phyloP scores from a whole-genome alignment of 23 tunicate genomes.

The Styela clava region DNA sequence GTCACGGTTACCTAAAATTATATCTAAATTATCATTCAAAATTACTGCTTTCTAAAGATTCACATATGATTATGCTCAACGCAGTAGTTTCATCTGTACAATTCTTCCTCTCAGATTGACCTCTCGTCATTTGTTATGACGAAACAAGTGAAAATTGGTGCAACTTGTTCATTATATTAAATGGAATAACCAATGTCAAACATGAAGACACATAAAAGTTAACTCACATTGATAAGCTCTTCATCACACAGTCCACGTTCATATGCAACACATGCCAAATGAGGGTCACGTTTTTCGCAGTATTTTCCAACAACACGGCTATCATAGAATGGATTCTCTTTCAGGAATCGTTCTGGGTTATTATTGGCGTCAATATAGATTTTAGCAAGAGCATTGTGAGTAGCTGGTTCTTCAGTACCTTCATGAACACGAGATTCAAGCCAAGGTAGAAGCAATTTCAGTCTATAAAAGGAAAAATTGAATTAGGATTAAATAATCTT shows the following conservation, averaged over 20 bases:
- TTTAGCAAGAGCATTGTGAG: conserved; percentile 99
- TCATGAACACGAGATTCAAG: conserved; percentile 93
- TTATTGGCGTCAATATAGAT: conserved; percentile 99
- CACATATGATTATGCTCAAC: no score
- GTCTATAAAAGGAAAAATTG: conserved; percentile 15
- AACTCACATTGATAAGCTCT: conserved; percentile 81
- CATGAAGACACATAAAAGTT: no score
- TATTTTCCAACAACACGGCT: conserved; percentile 93
- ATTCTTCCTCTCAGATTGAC: no score
- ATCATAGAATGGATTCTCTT: conserved; percentile 97
- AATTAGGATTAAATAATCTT: not conserved
- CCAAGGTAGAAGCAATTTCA: conserved; percentile 98
- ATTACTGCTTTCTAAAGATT: no score
- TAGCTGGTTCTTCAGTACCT: conserved; percentile 96
- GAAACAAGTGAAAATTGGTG: no score
- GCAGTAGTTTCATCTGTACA: no score
- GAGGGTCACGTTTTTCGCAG: conserved; percentile 99
- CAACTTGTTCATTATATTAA: no score
- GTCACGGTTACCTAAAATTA: no score
- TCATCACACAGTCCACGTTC: conserved; percentile 98
- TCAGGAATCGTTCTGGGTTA: conserved; percentile 95
- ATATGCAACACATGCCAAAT: conserved; percentile 95
- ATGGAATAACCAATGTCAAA: no score
- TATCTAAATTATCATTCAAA: no score
- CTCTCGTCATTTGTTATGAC: no score